A percentile compares a stretch with the other conserved stretches of the same genome.
Conservation (phyloP, 2,797 vertebrate genomes). For the Leuciscus waleckii region DNA sequence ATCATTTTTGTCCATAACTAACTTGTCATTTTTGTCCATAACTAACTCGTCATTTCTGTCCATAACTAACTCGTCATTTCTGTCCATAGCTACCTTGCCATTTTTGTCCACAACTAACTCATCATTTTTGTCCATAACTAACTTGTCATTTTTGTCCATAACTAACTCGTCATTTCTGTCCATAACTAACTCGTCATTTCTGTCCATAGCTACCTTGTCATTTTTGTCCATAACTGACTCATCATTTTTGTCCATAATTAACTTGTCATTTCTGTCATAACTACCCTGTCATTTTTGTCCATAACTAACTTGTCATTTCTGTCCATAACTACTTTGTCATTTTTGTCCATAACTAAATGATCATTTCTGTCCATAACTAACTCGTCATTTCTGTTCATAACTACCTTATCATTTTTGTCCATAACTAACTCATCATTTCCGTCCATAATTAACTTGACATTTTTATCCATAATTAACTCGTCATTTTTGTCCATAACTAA, state of each 20-base stretch:
- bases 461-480: not conserved
- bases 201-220: not conserved
- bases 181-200: not conserved
- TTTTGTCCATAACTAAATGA: not conserved
- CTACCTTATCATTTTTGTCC: too few species aligned
- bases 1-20: constrained; percentile 3
- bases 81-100: not conserved
- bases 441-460: fast-evolving
- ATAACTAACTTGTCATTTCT: too few species aligned
- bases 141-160: not conserved
- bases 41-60: constrained; percentile 16
- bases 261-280: not conserved
- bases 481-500: constrained; percentile 7
- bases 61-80: not conserved
- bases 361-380: not conserved
- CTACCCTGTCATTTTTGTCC: not conserved
- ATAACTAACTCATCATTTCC: not conserved
- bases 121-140: not conserved
- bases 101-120: not conserved
- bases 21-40: constrained; percentile 1
- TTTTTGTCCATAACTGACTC: not conserved
- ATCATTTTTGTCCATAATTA: not conserved
- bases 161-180: not conserved
- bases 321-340: too few species aligned
- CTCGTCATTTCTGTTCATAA: fast-evolving